Base-by-base conservation (phyloP, 2,797 vertebrate species). In the Danio jaintianensis region DNA sequence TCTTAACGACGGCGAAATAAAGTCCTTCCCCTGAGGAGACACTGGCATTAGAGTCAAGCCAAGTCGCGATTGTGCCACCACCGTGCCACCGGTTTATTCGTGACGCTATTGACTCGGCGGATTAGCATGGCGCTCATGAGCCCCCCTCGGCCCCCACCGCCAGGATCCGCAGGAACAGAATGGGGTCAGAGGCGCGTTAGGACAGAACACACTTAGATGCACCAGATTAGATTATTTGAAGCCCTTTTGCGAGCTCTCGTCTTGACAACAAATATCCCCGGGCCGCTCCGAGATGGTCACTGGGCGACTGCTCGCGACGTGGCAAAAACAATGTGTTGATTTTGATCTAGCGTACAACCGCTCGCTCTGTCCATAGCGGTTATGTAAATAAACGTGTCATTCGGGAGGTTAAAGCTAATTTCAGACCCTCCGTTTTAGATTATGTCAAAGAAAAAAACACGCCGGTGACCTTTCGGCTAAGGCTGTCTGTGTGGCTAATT, bases 221-320 rank as follows among this genome's bases (percentile, higher is more conserved):
- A 83, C 84, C 53, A 87, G 88, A 90, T 89, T 86, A 88, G 85
- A 88, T 89, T 87, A 87, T 87, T 84, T 81, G 67, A 86, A 84
- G 78, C 75, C 75, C 53, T 87, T 85, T 82, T 66, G 84, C 22
- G 71, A 83, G 71, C 83, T 85, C 83, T 83, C 88, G 69, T 84
- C 87, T 84, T 88, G 87, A 89, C 88, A 88, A 85, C 81, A 84
- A 82, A 85, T 86, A 76, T 88, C 88, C 85, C 79, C 73, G 6
- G 85, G 89, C 85, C 59, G 76, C 72, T 75, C 47, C 63, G 77
- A 86, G 87, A 89, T 84, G 86, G 80, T 79, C 69, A 66, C 42
- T 73, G 62, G 55, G 76, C 78, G 76, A 84, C 84, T 73, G 73
- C 68, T 81, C 63, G 56, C 75, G 86, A 87, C 84, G 63, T 79